Evolutionary conservation across 2,113 vertebrate genomes (phyloP).

Genomic region (Todiramphus chloris): DNA sequence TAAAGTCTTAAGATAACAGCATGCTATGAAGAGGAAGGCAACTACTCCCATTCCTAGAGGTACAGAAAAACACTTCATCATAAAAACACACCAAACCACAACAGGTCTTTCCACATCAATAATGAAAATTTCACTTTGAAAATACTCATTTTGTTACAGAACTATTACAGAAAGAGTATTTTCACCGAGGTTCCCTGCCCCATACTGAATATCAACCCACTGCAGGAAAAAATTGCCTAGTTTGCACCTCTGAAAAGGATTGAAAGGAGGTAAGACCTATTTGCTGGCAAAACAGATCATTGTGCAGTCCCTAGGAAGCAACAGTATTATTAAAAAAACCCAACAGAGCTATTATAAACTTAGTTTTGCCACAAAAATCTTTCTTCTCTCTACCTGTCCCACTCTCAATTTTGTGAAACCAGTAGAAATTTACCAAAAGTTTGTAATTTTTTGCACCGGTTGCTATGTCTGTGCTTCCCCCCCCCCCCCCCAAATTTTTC

Average conservation of each 20-base stretch:
- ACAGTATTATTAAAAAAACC: not conserved
- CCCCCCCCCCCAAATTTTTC: not conserved
- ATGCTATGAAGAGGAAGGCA: slow-evolving; percentile 10
- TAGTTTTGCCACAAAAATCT: not conserved
- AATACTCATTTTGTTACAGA: slow-evolving; percentile 16
- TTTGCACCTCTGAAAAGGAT: not conserved
- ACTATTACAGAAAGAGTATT: slow-evolving; percentile 5
- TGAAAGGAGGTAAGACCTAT: not conserved
- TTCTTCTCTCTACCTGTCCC: not conserved
- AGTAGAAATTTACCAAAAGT: not conserved
- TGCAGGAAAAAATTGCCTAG: not conserved
- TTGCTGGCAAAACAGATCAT: not conserved
- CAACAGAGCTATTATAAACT: not conserved
- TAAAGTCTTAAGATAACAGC: slow-evolving; percentile 6
- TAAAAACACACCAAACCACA: not conserved
- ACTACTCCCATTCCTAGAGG: slow-evolving; percentile 30
- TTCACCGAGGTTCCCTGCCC: not conserved
- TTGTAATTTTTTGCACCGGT: not conserved
- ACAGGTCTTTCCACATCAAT: not conserved
- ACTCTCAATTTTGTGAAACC: not conserved
- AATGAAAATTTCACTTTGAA: not conserved
- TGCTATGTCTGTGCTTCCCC: not conserved
- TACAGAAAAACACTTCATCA: slow-evolving; percentile 26
- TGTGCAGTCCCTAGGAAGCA: not conserved
- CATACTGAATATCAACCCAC: not conserved